Conservation (phyloP, 1,140 invertebrate genomes). For the Anastrepha ludens region DNA sequence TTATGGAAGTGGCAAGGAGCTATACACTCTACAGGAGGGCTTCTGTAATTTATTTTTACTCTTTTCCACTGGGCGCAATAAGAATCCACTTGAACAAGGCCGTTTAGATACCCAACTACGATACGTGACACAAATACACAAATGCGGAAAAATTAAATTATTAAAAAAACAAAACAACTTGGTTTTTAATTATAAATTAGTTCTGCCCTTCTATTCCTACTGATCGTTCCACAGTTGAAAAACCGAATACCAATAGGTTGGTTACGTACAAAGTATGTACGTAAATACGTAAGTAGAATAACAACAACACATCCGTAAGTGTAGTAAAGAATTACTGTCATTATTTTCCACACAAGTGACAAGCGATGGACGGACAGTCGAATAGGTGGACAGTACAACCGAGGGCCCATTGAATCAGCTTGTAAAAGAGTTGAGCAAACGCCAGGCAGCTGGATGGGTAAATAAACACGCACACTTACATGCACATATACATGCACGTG, state of each 20-base stretch:
- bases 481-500: background rate
- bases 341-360: conserved; percentile 29
- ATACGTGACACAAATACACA: no score
- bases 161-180: no score
- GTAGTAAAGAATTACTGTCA: conserved; percentile 38
- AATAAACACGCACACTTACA: background rate
- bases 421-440: background rate
- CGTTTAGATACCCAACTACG: no score
- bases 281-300: background rate
- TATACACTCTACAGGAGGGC: no score
- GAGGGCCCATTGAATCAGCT: background rate
- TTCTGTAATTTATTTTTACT: no score
- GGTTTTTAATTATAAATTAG: no score
- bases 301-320: conserved; percentile 6
- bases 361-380: background rate
- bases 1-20: no score
- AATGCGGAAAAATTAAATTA: no score
- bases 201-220: background rate
- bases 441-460: background rate
- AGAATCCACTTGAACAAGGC: no score
- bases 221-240: background rate
- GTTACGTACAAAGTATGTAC: background rate
- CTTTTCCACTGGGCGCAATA: no score
- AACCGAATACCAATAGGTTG: background rate
- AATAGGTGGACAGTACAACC: background rate